These are phyloP conservation scores for Parasteatoda lunata DNA, from an alignment of 2,888 invertebrate genomes.

Conservation along the genomic window DNA sequence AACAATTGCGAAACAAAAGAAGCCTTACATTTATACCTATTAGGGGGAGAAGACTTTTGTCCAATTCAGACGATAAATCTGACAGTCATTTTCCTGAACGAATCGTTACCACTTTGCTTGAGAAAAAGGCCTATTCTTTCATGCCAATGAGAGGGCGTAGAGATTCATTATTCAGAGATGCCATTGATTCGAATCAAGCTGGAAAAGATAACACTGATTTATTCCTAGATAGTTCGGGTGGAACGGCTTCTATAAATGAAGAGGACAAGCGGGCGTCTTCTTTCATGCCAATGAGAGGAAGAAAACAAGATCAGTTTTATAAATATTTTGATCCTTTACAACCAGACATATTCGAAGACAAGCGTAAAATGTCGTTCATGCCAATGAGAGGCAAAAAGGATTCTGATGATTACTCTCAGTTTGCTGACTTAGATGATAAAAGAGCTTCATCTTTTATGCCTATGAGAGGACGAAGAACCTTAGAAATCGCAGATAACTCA, in stretches of 20 bases:
- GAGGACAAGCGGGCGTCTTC: neutral
- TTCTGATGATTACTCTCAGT: too few relatives aligned
- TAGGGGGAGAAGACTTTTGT: constrained; percentile 20
- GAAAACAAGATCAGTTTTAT: neutral
- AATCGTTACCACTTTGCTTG: constrained; percentile 6
- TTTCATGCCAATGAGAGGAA: constrained; percentile 40
- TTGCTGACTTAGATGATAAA: neutral
- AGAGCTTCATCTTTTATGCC: constrained; percentile 10
- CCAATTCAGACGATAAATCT: neutral
- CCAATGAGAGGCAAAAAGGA: neutral
- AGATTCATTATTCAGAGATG: neutral
- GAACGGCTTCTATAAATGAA: neutral
- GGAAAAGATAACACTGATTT: neutral
- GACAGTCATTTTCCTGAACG: neutral
- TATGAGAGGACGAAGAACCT: neutral
- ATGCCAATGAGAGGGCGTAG: constrained; percentile 54
- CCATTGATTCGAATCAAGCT: neutral
- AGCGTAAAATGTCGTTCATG: neutral
- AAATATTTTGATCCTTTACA: neutral
- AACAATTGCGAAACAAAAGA: constrained; percentile 17
- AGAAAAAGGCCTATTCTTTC: constrained; percentile 31
- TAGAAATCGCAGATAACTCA: neutral
- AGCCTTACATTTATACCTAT: constrained; percentile 34
- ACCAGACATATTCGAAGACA: neutral
- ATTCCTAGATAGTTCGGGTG: neutral